Evolutionary conservation across 2,113 vertebrate genomes (phyloP), one percentile per base, ranked within the genome.

Genomic region (Numida meleagris): DNA sequence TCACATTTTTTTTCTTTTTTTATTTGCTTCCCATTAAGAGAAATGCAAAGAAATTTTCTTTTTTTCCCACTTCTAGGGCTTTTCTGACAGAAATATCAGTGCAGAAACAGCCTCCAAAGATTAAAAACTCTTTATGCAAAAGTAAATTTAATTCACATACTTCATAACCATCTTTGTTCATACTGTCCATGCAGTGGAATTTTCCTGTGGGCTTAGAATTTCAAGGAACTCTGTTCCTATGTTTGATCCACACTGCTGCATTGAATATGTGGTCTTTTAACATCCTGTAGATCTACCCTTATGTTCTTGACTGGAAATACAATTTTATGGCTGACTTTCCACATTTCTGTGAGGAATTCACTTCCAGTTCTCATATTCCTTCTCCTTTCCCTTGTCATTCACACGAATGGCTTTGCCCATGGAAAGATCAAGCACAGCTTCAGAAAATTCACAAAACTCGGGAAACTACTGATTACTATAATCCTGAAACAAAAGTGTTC

Each of bases 191-290:
- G 40, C 25, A 65, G 10, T 14, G 17, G 34, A 31, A 23, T 78
- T 78, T 71, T 31, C 21, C 25, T 13, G 14, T 14, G 19, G 25
- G 0, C 0, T 42, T 80, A 72, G 79, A 42, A n/a, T 29, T 42
- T 86, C 29, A 86, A 42, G 45, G 50, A 82, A 51, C 21, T 70
- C 55, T 15, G 18, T 40, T 45, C 12, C 36, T 74, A 24, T 71
- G 42, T 50, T 68, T 42, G 34, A 82, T 40, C 29, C 24, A 33
- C 1, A 1, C 14, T 1, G 1, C n/a, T 42, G 29, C 29, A 42
- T 4, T 63, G 33, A 0, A 0, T 31, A n/a, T 1, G 0, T 34
- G 42, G 20, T 78, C 38, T 70, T 48, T 50, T 9, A 66, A 45
- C 4, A 4, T 66, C 12, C 46, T 46, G 5, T 59, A 82, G 29